Evolutionary conservation across 1,140 invertebrate species (phyloP), one percentile per base, ranked within the genome.

Genomic region (Ectropis grisescens): DNA sequence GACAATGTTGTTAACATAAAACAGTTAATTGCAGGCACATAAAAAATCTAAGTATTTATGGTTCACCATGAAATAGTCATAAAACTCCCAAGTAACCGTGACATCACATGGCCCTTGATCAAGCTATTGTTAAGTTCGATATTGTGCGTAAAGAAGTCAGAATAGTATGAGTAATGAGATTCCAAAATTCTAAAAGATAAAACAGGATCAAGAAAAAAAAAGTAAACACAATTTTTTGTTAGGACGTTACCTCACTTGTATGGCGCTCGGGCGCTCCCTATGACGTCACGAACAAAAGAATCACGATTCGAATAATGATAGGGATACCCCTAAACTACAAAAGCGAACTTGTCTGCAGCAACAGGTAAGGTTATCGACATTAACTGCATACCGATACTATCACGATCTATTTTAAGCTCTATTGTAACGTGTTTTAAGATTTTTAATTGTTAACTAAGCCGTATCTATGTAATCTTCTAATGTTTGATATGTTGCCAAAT

Each of bases 191-290:
- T 14, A 33, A 13, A 47, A 41, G 38, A n/a, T n/a, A n/a, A n/a
- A 31, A 37, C 11, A 39, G 16, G 33, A 27, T n/a, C 11, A 34
- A 49, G 10, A 7, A 54, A 54, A 41, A n/a, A n/a, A 51, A 53
- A 40, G 9, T 32, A 30, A 35, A 45, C 37, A 47, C 28, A 51
- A 19, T 43, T 51, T 58, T 57, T 60, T 58, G 24, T 58, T 38
- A 22, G 26, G 26, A 53, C 48, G 62, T 67, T 58, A 67, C 58
- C 47, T 67, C 62, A 67, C 57, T 43, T 25, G 37, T 25, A 37
- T 28, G 14, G 19, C n/a, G 11, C 11, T 11, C 13, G 11, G 41
- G 37, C 47, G 41, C 52, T 37, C 43, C 47, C 37, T 29, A 7
- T 67, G 56, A 62, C 51, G 58, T 60, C 57, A 62, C 36, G n/a